A percentile compares a stretch with the other conserved stretches of the same genome.
Conservation (phyloP, 2,113 vertebrate species). For the Bufo gargarizans region DNA sequence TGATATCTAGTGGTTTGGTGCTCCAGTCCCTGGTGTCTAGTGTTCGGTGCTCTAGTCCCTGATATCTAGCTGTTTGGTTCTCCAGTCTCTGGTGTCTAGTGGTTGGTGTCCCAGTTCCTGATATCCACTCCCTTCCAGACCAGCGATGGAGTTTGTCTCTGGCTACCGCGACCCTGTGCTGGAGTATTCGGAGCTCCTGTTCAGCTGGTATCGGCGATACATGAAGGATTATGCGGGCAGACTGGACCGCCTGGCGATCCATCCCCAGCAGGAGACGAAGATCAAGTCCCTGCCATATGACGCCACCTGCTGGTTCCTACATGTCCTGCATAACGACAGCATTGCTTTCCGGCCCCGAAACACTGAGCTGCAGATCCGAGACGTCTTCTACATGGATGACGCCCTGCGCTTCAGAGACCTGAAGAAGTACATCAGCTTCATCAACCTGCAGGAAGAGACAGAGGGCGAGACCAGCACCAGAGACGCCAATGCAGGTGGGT, state of each 20-base stretch:
- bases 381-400: constrained; percentile 64
- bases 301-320: constrained; percentile 67
- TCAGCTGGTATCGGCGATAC: constrained; percentile 67
- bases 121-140: not conserved
- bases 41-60: not conserved
- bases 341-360: constrained; percentile 63
- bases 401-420: constrained; percentile 64
- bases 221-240: constrained; percentile 50
- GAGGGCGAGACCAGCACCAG: not conserved
- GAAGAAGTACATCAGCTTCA: constrained; percentile 65
- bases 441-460: constrained; percentile 63
- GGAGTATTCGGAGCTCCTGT: constrained; percentile 67
- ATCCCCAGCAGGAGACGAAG: constrained; percentile 61
- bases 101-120: not conserved
- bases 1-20: no score
- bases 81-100: not conserved
- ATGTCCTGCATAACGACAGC: constrained; percentile 64
- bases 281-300: constrained; percentile 65
- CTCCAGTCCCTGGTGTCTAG: no score
- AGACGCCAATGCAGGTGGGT: not conserved
- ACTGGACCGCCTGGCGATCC: constrained; percentile 10
- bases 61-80: not conserved
- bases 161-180: constrained; percentile 69
- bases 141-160: constrained; percentile 71
- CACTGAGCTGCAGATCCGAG: constrained; percentile 43